Conservation (phyloP, 2,113 vertebrate species). For the Clarias gariepinus region DNA sequence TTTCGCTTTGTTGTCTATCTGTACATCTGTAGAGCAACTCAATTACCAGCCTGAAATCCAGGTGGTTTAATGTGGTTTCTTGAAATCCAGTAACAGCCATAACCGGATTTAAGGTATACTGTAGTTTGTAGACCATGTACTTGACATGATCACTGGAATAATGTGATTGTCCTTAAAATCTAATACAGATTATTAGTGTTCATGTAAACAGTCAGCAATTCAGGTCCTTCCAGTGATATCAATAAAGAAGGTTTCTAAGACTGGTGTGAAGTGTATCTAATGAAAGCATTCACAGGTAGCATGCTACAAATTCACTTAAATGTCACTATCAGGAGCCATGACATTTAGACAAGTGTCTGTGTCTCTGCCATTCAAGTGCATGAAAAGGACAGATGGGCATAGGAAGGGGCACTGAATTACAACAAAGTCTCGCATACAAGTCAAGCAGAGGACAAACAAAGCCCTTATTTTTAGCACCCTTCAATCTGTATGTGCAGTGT, state of each 20-base stretch:
- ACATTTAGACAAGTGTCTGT: slow-evolving; percentile 50
- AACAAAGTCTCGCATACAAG: neutral
- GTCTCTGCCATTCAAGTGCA: slow-evolving; percentile 33
- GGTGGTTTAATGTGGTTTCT: neutral
- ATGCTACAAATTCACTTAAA: slow-evolving; percentile 2
- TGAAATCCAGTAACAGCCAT: neutral
- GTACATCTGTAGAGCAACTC: neutral
- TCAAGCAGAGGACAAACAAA: neutral
- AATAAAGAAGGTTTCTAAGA: slow-evolving; percentile 1
- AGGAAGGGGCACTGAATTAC: neutral
- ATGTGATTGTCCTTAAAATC: neutral
- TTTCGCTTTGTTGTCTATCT: neutral
- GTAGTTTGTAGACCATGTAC: neutral
- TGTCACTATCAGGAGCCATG: slow-evolving; percentile 37
- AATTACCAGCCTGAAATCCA: neutral
- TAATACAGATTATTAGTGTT: neutral
- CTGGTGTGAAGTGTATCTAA: neutral
- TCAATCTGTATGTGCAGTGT: neutral
- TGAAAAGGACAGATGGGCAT: slow-evolving; percentile 27
- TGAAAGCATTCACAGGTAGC: neutral
- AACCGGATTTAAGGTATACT: neutral
- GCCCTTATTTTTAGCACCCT: neutral
- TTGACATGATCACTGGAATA: neutral
- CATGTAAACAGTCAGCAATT: neutral
- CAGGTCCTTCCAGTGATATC: neutral